phyloP scores from a whole-genome alignment of 37 sponge, comb jelly and placozoan species.

The Chondrilla cf. caribensis region DNA sequence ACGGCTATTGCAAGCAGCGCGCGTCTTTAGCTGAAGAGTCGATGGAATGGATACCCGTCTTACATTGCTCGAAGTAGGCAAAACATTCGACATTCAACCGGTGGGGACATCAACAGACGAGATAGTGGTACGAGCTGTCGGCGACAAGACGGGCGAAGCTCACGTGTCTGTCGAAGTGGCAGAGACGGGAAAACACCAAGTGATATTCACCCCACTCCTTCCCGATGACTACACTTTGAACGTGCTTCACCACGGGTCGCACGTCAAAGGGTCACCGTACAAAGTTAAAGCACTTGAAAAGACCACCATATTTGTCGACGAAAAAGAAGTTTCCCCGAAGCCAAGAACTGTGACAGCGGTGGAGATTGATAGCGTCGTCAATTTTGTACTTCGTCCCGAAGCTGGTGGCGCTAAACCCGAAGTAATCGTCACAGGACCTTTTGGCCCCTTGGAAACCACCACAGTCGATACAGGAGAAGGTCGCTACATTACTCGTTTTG shows the following conservation, averaged over 20 bases:
- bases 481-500: conserved; percentile 1
- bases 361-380: conserved; percentile 16
- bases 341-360: conserved; percentile 48
- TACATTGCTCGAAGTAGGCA: conserved; percentile 23
- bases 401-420: conserved; percentile 18
- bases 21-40: no score
- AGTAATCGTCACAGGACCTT: conserved; percentile 52
- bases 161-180: conserved; percentile 56
- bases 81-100: conserved; percentile 52
- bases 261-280: conserved; percentile 56
- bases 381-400: conserved; percentile 2
- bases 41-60: conserved; percentile 41
- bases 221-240: conserved; percentile 50
- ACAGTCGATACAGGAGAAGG: conserved; percentile 27
- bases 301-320: background rate
- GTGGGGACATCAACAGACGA: conserved; percentile 35
- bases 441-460: conserved; percentile 31
- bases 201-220: conserved; percentile 27
- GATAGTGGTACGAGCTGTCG: conserved; percentile 41
- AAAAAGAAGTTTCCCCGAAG: background rate
- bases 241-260: conserved; percentile 47
- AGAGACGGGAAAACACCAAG: conserved; percentile 33
- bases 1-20: no score
- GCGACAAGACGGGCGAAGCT: conserved; percentile 42
- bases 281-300: conserved; percentile 30